Base-by-base conservation (phyloP, 53 echinoderm and acorn worm genomes). In the Arbacia lixula region DNA sequence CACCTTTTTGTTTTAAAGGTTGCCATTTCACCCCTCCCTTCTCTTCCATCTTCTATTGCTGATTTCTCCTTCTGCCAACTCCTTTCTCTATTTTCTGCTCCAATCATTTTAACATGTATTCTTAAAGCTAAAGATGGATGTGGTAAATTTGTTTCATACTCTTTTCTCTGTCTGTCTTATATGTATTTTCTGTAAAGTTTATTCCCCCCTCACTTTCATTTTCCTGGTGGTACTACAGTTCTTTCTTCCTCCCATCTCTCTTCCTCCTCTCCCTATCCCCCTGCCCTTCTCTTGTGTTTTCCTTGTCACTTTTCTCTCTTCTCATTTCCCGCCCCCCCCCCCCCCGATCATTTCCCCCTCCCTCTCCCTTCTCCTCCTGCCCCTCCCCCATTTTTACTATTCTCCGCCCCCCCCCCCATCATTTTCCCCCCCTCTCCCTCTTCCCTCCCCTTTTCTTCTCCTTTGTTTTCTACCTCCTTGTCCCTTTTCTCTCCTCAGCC, bases 361-460 rank as follows among this genome's bases (percentile, higher is more conserved):
- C 43, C 30, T 1, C 2, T 24, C 21, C 12, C 50, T 24, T 29
- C 6, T 54, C 76, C 19, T 2, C 24, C 30, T 54, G 36, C 55
- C 26, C 32, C 54, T 25, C 55, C 36, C 50, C 53, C 35, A 54
- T 21, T 55, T 11, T 56, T 76, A 36, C 28, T 28, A 46, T 69
- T 10, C 36, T 27, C n/a, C n/a, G n/a, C n/a, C n/a, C n/a, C n/a
- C n/a, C n/a, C n/a, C 43, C 69, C 14, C 28, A 69, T 69, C 22
- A 69, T 69, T 14, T 27, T 69, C 43, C 69, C 69, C 69, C 43
- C 27, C 42, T 69, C 43, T 69, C 69, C 69, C 43, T 69, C 69
- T 43, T 69, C 69, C 69, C 43, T n/a, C n/a, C n/a, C n/a, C n/a
- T n/a, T n/a, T n/a, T n/a, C n/a, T n/a, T n/a, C n/a, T n/a, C n/a